Evolutionary conservation across 2,797 vertebrate species (phyloP).

Genomic region (Cirrhinus mrigala): DNA sequence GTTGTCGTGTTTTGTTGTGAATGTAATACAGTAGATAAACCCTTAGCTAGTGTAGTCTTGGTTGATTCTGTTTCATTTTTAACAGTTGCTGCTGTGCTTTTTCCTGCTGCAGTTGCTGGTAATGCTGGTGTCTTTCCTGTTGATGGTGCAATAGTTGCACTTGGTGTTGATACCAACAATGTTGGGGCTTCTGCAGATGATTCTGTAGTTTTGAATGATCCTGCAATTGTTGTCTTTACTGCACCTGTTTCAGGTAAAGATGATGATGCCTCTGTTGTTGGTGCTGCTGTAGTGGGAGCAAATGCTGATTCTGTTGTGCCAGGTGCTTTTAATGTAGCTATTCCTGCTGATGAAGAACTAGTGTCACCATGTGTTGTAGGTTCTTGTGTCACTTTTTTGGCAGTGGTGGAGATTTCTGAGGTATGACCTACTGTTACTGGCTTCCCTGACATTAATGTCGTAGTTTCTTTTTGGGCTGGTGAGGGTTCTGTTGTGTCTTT

Average conservation of each 20-base stretch:
- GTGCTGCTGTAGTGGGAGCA: not conserved
- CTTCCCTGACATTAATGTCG: not conserved
- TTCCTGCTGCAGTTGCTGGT: not conserved
- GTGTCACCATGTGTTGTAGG: not conserved
- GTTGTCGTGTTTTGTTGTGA: not conserved
- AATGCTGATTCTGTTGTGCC: not conserved
- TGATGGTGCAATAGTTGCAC: not conserved
- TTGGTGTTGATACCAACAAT: not conserved
- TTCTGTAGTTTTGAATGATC: not conserved
- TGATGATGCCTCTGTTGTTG: not conserved
- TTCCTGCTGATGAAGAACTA: not conserved
- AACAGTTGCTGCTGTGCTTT: not conserved
- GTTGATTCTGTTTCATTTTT: not conserved
- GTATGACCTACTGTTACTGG: not conserved
- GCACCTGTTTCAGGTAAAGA: not conserved
- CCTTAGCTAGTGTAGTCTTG: not conserved
- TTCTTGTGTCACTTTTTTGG: not conserved
- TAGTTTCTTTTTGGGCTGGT: not conserved
- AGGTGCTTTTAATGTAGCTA: not conserved
- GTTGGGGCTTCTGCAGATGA: not conserved
- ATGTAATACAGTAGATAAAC: not conserved
- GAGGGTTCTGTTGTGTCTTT: not conserved
- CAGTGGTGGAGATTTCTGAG: not conserved
- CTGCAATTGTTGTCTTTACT: not conserved
- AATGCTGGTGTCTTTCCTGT: not conserved